A percentile compares a stretch with the other conserved stretches of the same genome.
phyloP scores from a whole-genome alignment of 2,888 invertebrate genomes.

The Eilema sororculum region DNA sequence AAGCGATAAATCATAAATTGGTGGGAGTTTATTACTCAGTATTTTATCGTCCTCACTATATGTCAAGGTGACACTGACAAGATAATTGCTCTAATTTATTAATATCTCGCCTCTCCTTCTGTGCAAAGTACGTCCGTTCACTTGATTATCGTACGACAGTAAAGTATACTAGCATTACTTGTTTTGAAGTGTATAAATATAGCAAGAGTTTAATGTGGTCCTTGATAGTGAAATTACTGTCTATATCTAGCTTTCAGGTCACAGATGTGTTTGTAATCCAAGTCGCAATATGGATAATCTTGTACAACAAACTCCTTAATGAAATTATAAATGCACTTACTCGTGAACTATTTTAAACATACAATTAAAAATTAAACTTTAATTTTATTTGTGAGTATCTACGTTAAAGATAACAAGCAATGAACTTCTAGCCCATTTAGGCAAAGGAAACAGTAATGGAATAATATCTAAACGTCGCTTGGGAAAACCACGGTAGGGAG shows the following conservation, averaged over 20 bases:
- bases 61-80: slow-evolving; percentile 70
- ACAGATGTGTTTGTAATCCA: background rate
- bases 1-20: slow-evolving; percentile 21
- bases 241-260: background rate
- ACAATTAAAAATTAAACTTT: too few species aligned
- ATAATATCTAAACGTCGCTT: too few species aligned
- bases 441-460: background rate
- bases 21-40: slow-evolving; percentile 24
- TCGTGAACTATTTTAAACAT: too few species aligned
- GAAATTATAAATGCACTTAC: too few species aligned
- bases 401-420: too few species aligned
- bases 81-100: slow-evolving; percentile 74
- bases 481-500: too few species aligned
- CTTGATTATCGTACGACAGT: slow-evolving; percentile 57
- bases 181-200: background rate
- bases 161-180: background rate
- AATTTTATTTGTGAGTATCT: too few species aligned
- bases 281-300: background rate
- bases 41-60: slow-evolving; percentile 49
- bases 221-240: background rate
- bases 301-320: too few species aligned
- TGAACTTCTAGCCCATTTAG: background rate
- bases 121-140: slow-evolving; percentile 58
- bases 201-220: background rate
- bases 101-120: slow-evolving; percentile 65